Evolutionary conservation across 2,797 vertebrate species (phyloP), one percentile per base, ranked within the genome.

Genomic region (Miichthys miiuy): DNA sequence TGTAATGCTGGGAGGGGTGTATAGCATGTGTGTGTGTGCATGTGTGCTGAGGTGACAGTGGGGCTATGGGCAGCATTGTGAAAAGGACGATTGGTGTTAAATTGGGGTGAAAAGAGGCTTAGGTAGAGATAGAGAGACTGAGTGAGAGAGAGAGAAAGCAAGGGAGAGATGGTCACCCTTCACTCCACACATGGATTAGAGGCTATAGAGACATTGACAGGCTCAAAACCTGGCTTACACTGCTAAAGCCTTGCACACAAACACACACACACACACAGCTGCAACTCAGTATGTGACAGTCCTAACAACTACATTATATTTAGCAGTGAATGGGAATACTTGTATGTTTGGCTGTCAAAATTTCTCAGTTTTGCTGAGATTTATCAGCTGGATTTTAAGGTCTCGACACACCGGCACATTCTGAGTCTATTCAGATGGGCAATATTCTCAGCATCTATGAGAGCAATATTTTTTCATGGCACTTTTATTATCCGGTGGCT

Each of bases 101-200:
- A 94, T 94, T 93, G 92, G 83, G 93, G 90, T 92, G 92, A 94
- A 94, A 94, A 92, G 88, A 91, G 72, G 88, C 89, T 93, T 91
- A 89, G 87, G 80, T 80, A 56, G 74, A 79, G 79, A 89, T 75
- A 80, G 77, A 91, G 67, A 76, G 81, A 78, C 70, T 42, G 89
- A 71, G 72, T 14, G 79, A 83, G 68, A 72, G 72, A 81, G 66
- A 83, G 77, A 70, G 80, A 85, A 79, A 84, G 90, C 77, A 86
- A 77, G 70, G 65, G 64, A 72, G 74, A 79, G 87, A 93, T 85
- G 85, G 93, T 92, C 92, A 94, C 87, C 92, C 93, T 90, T 89
- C 88, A 91, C 81, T 92, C 92, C 87, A 90, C 93, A 91, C 90
- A 82, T 88, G 91, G 93, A 94, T 94, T 94, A 94, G 68, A 91